Evolutionary conservation across 92 coral and sea anemone genomes (phyloP).

Genomic region (Porites rus): DNA sequence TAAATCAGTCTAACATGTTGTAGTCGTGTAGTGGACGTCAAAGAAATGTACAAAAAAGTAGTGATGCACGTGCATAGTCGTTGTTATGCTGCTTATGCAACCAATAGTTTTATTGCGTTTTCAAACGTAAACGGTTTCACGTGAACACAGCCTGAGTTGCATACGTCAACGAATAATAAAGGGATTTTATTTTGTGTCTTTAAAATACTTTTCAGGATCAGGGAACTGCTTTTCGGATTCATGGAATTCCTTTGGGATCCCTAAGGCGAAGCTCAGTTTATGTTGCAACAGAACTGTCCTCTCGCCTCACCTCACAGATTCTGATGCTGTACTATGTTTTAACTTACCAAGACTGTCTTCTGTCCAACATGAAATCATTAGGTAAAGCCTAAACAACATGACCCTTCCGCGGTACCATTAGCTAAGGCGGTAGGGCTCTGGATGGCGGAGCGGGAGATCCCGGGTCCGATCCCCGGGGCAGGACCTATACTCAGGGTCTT

Average conservation of each 20-base stretch:
- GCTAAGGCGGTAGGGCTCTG: background rate
- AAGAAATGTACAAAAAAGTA: no score
- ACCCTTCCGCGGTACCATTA: background rate
- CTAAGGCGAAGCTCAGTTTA: constrained; percentile 76
- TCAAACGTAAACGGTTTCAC: no score
- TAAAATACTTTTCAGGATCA: background rate
- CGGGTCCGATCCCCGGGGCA: no score
- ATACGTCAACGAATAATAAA: no score
- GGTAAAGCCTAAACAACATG: constrained; percentile 50
- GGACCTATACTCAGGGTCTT: no score
- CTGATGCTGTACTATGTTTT: constrained; percentile 92
- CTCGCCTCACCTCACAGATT: constrained; percentile 79
- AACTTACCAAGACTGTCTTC: constrained; percentile 87
- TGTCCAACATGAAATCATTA: constrained; percentile 87
- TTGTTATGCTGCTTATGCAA: no score
- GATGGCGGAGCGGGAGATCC: no score
- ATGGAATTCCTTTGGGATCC: constrained; percentile 25
- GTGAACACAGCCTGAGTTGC: no score
- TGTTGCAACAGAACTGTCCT: constrained; percentile 67
- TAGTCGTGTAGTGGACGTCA: no score
- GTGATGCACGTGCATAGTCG: no score
- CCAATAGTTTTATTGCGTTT: no score
- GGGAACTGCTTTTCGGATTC: constrained; percentile 37
- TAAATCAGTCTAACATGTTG: no score
- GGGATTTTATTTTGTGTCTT: background rate